Base-by-base conservation (phyloP, 2,797 vertebrate species). In the Lutjanus argentimaculatus region DNA sequence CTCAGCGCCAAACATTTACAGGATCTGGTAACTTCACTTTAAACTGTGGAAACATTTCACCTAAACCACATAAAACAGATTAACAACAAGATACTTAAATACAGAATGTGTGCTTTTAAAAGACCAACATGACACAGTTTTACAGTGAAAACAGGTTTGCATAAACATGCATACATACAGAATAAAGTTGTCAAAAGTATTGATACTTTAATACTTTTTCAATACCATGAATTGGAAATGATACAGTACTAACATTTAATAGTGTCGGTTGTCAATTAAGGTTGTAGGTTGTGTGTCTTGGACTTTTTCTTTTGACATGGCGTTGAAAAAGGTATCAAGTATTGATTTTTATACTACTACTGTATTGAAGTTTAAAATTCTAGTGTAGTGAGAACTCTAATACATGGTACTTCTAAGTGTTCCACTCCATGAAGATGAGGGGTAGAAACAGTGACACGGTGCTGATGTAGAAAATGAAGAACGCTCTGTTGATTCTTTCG, bases 371-470 rank as follows among this genome's bases (percentile, higher is more conserved):
- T 36, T 36, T 36, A 36, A 36, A 36, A 36, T 36, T 36, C 30
- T 36, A 36, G 30, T 36, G 30, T 36, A 36, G 30, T 36, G 30
- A 36, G 30, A 36, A 36, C 30, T 36, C 30, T 36, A 36, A 10
- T 7, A 59, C 6, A 25, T 25, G 40, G 30, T 3, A 21, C 21
- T 59, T 73, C 55, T 90, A 93, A 56, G 16, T 52, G 48, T 7
- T 74, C 94, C 94, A 95, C n/a, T 87, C 84, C 0, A 13, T 49
- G 68, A 59, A 93, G 16, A 95, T 87, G 22, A 90, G 4, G 2
- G 21, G 3, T 0, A 96, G 77, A 80, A 95, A 95, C 25, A 93
- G 72, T 0, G 19, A 67, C 57, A 92, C 87, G 0, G 75, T 48
- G 69, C 45, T 45, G 36, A 93, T 0, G 40, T 95, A 95, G 74